phyloP scores from a whole-genome alignment of 1,140 invertebrate genomes.

The Palaemon carinicauda region DNA sequence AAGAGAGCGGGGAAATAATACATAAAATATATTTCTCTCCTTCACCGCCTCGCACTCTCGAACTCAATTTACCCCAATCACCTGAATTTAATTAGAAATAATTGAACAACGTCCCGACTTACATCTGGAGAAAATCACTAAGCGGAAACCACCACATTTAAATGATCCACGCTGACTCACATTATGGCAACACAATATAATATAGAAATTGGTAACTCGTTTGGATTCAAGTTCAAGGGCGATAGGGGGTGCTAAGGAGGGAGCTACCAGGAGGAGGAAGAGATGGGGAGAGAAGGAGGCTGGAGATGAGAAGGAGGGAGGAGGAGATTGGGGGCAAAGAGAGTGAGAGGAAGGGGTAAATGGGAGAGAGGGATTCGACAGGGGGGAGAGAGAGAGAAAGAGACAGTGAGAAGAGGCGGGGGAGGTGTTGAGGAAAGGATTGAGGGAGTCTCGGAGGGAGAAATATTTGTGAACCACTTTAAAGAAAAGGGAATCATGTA shows the following conservation, averaged over 20 bases:
- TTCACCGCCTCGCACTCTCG: background rate
- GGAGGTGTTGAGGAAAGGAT: background rate
- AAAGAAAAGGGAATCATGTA: background rate
- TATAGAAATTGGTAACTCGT: conserved; percentile 20
- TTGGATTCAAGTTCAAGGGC: conserved; percentile 30
- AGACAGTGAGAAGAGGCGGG: background rate
- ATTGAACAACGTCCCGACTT: background rate
- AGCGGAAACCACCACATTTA: background rate
- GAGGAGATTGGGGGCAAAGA: background rate
- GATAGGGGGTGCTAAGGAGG: background rate
- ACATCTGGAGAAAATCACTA: background rate
- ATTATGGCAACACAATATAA: conserved; percentile 13
- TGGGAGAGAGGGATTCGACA: background rate
- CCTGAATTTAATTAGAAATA: background rate
- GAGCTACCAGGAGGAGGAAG: background rate
- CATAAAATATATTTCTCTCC: background rate
- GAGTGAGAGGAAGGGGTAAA: background rate
- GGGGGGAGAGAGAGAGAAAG: background rate
- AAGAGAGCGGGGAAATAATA: too few species aligned
- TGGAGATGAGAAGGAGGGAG: background rate
- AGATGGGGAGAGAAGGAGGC: background rate
- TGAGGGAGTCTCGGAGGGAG: background rate
- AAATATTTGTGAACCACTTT: background rate
- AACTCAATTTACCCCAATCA: background rate
- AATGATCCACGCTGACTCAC: background rate